A percentile compares a stretch with the other conserved stretches of the same genome.
These are phyloP conservation scores for Girardia tigrina DNA, from an alignment of 2,888 invertebrate genomes.

Conservation along the genomic window DNA sequence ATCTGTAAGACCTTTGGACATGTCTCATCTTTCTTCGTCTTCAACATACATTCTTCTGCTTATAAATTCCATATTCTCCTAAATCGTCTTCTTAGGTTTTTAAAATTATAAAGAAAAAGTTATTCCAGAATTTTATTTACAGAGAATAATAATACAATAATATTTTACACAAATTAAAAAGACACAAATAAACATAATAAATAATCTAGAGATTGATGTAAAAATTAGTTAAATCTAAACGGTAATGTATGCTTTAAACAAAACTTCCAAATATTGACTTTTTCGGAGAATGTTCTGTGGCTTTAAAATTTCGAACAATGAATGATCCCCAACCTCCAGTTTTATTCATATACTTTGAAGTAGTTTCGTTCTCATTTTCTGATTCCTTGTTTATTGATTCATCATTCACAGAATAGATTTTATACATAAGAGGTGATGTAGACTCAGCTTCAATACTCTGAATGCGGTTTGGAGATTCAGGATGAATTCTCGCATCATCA, in stretches of 20 bases:
- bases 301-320: neutral
- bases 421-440: neutral
- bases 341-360: neutral
- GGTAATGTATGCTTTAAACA: neutral
- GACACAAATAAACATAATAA: constrained; percentile 3
- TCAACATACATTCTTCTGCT: too few species aligned
- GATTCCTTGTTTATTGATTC: neutral
- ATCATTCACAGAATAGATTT: neutral
- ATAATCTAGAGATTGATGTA: neutral
- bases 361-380: neutral
- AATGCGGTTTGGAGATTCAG: neutral
- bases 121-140: too few species aligned
- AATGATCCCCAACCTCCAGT: neutral
- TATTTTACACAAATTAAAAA: neutral
- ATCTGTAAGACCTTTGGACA: too few species aligned
- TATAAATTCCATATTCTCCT: too few species aligned
- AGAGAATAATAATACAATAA: neutral
- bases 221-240: neutral
- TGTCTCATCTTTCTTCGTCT: too few species aligned
- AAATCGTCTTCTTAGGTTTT: too few species aligned
- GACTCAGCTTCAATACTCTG: neutral
- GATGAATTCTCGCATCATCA: neutral
- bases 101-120: too few species aligned
- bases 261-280: neutral
- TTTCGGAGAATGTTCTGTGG: constrained; percentile 4